Evolutionary conservation across 2,113 vertebrate genomes (phyloP), one percentile per base, ranked within the genome.

Genomic region (Ifrita kowaldi): DNA sequence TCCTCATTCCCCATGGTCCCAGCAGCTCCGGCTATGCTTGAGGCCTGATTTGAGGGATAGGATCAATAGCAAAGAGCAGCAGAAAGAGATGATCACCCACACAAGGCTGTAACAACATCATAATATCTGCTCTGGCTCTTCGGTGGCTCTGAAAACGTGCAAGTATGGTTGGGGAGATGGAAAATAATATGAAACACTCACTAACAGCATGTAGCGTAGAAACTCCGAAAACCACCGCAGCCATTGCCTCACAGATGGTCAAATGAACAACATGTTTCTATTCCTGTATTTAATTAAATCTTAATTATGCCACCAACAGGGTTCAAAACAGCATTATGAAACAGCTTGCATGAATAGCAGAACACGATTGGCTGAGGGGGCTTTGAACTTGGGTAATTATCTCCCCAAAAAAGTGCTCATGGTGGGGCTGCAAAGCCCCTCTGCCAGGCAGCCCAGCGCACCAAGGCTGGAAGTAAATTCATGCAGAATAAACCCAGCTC

Each of bases 271-370:
- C 47, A 95, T 79, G 95, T 95, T 95, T 96, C 97, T 90, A 85
- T 95, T 96, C 89, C 97, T 97, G 97, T 94, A 92, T 74, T 75
- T 89, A 92, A 89, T 96, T 88, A 97, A 94, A 87, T 77, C 90
- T 70, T 90, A 82, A 96, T 93, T 78, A 96, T 80, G 89, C 97
- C 85, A 73, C 95, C 97, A 96, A 97, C 71, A 49, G 95, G 69
- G 95, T 97, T 97, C 96, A 97, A 97, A 97, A 96, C 96, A 2
- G 76, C 68, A 19, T 96, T 97, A 97, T 97, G 96, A 97, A 96
- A 97, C 96, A 96, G 96, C 93, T 96, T 53, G 56, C 93, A 95
- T 91, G 94, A 88, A 91, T 86, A 70, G 88, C 83, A 70, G 92
- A 60, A 53, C 88, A 15, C 5, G 80, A 96, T 97, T 97, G 96